These are phyloP conservation scores for Melipona quadrifasciata DNA, from an alignment of 1,140 invertebrate species.

Conservation along the genomic window DNA sequence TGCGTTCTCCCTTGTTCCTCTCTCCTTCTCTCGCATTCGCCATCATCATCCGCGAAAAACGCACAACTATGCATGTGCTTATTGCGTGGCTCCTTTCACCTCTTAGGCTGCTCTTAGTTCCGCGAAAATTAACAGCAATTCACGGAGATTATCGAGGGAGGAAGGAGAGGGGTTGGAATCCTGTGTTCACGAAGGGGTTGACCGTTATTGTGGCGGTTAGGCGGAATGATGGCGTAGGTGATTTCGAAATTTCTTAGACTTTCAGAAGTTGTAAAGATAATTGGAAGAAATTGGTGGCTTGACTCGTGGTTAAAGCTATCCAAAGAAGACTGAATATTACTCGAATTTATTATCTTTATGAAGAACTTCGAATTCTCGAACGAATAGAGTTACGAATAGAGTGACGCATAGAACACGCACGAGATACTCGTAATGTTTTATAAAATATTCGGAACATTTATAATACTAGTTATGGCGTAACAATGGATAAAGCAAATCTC, in stretches of 20 bases:
- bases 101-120: background rate
- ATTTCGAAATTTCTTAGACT: background rate
- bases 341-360: no score
- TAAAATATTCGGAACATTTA: no score
- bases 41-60: slow-evolving; percentile 41
- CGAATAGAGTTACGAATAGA: no score
- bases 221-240: background rate
- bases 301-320: no score
- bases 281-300: no score
- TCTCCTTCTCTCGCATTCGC: background rate
- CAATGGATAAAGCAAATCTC: background rate
- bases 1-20: background rate
- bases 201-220: background rate
- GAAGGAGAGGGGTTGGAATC: background rate
- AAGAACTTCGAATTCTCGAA: no score
- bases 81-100: slow-evolving; percentile 19
- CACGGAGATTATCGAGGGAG: slow-evolving; percentile 35
- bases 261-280: background rate
- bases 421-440: no score
- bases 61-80: slow-evolving; percentile 12
- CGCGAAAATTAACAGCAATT: slow-evolving; percentile 48
- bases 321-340: no score
- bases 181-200: background rate
- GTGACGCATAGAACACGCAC: no score
- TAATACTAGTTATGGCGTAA: no score